phyloP scores from a whole-genome alignment of 2,888 invertebrate genomes.

The Linnaemya vulpina region DNA sequence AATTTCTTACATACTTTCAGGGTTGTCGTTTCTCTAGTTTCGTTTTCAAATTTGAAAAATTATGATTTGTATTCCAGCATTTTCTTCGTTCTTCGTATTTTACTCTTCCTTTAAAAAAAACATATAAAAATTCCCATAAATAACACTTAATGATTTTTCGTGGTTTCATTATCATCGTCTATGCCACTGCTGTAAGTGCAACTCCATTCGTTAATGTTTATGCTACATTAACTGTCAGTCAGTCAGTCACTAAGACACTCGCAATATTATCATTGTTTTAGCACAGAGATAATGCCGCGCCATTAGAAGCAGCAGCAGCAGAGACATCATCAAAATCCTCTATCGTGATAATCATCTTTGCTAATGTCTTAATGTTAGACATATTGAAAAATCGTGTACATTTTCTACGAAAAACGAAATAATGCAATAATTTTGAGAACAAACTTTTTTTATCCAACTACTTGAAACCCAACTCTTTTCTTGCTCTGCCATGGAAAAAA shows the following conservation, averaged over 20 bases:
- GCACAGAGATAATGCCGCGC: constrained; percentile 28
- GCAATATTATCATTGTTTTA: constrained; percentile 52
- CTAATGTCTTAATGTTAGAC: constrained; percentile 63
- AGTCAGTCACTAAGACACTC: constrained; percentile 55
- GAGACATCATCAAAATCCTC: constrained; percentile 39
- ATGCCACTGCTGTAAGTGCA: constrained; percentile 28
- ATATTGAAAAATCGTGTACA: constrained; percentile 67
- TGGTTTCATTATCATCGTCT: constrained; percentile 58
- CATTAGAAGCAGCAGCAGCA: constrained; percentile 44
- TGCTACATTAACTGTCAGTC: constrained; percentile 71
- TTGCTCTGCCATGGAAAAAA: constrained; percentile 16
- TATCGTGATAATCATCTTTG: constrained; percentile 58
- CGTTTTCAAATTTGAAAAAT: constrained; percentile 8
- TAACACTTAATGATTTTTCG: constrained; percentile 65
- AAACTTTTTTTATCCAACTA: constrained; percentile 36
- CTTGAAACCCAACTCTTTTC: constrained; percentile 28
- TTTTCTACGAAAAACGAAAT: constrained; percentile 27
- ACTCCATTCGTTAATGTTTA: constrained; percentile 59
- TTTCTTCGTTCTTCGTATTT: constrained; percentile 1
- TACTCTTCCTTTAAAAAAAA: background rate
- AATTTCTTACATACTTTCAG: background rate
- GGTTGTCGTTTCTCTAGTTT: background rate
- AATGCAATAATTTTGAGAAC: constrained; percentile 17
- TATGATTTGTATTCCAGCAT: constrained; percentile 29
- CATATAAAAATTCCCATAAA: constrained; percentile 56